A percentile compares a stretch with the other conserved stretches of the same genome.
phyloP scores from a whole-genome alignment of 1,140 invertebrate species.

The Uloborus diversus region DNA sequence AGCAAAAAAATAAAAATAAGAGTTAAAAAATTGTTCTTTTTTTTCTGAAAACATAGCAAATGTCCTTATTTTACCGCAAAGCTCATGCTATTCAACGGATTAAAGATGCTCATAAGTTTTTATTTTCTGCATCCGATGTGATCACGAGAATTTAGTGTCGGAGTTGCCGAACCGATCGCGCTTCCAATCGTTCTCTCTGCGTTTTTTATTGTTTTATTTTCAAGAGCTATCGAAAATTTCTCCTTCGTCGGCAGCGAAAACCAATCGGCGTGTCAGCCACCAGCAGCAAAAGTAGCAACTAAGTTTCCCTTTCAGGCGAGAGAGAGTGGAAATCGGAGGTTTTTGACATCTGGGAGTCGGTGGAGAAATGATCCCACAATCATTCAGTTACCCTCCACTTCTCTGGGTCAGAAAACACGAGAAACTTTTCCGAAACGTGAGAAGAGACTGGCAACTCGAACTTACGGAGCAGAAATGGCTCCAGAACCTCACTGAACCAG shows the following conservation, averaged over 20 bases:
- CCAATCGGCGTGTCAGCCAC: slow-evolving; percentile 45
- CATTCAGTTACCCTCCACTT: slow-evolving; percentile 50
- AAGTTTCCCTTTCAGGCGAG: slow-evolving; percentile 12
- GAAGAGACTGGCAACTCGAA: background rate
- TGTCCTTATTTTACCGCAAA: too few relatives aligned
- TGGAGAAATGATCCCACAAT: slow-evolving; percentile 39
- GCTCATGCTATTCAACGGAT: too few relatives aligned
- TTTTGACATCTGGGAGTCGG: slow-evolving; percentile 43
- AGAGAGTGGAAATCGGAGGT: slow-evolving; percentile 33
- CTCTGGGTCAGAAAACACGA: slow-evolving; percentile 29
- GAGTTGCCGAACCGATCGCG: slow-evolving; percentile 41
- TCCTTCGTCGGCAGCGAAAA: background rate
- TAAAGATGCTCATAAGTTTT: too few relatives aligned
- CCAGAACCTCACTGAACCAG: too few relatives aligned
- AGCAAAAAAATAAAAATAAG: too few relatives aligned
- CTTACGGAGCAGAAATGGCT: background rate
- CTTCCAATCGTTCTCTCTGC: slow-evolving; percentile 28
- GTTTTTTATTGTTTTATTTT: background rate
- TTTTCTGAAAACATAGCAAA: too few relatives aligned
- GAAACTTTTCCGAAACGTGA: slow-evolving; percentile 36
- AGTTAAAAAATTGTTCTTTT: too few relatives aligned
- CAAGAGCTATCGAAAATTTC: background rate
- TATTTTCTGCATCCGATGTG: too few relatives aligned
- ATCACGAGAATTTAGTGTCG: too few relatives aligned
- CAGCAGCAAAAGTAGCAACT: slow-evolving; percentile 16